Conservation (phyloP, 2,113 vertebrate genomes). For the Neotoma lepida region DNA sequence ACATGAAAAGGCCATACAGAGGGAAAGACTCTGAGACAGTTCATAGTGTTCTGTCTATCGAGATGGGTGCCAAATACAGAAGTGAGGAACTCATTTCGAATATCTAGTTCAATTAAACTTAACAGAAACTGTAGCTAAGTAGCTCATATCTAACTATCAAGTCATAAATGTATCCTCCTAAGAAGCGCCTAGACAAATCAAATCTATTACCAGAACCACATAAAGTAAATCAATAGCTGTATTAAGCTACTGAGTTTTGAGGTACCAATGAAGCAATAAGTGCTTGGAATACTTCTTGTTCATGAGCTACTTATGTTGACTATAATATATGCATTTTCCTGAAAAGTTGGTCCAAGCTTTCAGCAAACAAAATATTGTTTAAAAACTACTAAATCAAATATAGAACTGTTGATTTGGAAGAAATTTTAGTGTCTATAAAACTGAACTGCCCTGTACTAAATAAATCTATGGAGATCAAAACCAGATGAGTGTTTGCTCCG, state of each 20-base stretch:
- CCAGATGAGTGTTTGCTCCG: background rate
- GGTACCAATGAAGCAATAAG: background rate
- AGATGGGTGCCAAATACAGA: background rate
- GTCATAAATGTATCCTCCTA: background rate
- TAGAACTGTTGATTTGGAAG: background rate
- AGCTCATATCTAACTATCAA: background rate
- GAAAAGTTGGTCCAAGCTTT: background rate
- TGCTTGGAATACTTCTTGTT: background rate
- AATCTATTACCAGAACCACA: background rate
- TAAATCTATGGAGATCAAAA: background rate
- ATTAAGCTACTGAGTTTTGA: background rate
- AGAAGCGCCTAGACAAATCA: background rate
- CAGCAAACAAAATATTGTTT: background rate
- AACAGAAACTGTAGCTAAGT: background rate
- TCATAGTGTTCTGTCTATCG: background rate
- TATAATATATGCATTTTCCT: background rate
- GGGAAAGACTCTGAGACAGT: background rate
- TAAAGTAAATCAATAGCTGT: background rate
- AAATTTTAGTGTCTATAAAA: background rate
- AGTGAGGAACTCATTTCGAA: background rate
- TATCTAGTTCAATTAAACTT: background rate
- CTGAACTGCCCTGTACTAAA: background rate
- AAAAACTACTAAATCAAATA: background rate
- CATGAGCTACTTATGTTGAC: background rate
- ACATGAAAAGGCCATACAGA: background rate